A percentile compares a stretch with the other conserved stretches of the same genome.
phyloP scores from a whole-genome alignment of 2,113 vertebrate genomes.

The Malurus alboscapulatus region DNA sequence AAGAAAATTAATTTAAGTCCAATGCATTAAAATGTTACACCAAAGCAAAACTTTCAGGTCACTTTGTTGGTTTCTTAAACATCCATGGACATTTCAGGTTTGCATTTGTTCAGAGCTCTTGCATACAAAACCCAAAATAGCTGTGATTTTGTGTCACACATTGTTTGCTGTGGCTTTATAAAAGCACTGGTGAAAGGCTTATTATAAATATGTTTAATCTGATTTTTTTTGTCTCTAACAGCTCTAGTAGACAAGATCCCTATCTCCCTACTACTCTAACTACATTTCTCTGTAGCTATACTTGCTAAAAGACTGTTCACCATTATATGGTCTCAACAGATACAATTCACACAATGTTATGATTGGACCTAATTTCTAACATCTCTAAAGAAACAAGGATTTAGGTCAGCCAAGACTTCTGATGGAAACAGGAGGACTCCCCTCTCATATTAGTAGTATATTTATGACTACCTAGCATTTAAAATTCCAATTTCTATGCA shows the following conservation, averaged over 20 bases:
- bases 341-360: fast-evolving
- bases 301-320: background rate
- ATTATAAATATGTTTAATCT: background rate
- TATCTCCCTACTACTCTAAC: background rate
- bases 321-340: background rate
- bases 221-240: background rate
- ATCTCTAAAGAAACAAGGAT: background rate
- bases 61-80: background rate
- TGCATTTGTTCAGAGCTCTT: background rate
- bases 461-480: background rate
- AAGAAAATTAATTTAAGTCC: background rate
- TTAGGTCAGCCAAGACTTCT: background rate
- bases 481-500: background rate
- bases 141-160: background rate
- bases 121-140: background rate
- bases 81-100: background rate
- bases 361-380: background rate
- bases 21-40: background rate
- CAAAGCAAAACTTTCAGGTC: background rate
- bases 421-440: background rate
- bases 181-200: background rate
- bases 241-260: background rate
- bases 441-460: background rate
- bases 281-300: background rate
- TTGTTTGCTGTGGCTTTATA: background rate